These are phyloP conservation scores for Hystrix cristata DNA, from an alignment of 2,113 vertebrate genomes.

Conservation along the genomic window DNA sequence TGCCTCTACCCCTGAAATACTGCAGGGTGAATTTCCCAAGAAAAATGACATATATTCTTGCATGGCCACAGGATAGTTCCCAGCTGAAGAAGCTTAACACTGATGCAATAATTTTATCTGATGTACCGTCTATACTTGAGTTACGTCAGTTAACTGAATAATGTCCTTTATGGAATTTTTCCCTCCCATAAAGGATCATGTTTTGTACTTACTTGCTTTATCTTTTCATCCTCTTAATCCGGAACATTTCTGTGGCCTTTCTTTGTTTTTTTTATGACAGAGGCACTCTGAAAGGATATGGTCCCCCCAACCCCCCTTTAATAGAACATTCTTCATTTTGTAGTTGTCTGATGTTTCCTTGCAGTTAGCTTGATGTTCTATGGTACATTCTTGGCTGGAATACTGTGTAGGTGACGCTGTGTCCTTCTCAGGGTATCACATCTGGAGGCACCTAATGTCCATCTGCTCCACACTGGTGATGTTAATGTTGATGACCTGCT, in stretches of 20 bases:
- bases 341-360: conserved; percentile 52
- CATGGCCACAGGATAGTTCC: neutral
- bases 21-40: conserved; percentile 41
- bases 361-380: conserved; percentile 2
- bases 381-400: conserved; percentile 16
- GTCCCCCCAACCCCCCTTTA: neutral
- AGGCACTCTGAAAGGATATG: conserved; percentile 54
- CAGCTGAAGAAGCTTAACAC: conserved; percentile 31
- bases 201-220: neutral
- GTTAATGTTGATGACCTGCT: conserved; percentile 9
- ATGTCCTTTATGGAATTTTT: neutral
- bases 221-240: conserved; percentile 25
- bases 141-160: conserved; percentile 43
- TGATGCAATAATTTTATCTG: neutral
- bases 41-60: conserved; percentile 49
- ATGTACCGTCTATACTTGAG: neutral
- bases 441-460: neutral
- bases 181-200: neutral
- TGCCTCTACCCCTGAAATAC: conserved; percentile 18
- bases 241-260: conserved; percentile 39
- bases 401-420: neutral
- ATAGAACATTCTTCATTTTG: conserved; percentile 41
- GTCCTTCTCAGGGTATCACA: neutral
- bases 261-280: conserved; percentile 51
- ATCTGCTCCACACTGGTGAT: neutral